Evolutionary conservation across 2,113 vertebrate species (phyloP), one percentile per base, ranked within the genome.

Genomic region (Nicator chloris): DNA sequence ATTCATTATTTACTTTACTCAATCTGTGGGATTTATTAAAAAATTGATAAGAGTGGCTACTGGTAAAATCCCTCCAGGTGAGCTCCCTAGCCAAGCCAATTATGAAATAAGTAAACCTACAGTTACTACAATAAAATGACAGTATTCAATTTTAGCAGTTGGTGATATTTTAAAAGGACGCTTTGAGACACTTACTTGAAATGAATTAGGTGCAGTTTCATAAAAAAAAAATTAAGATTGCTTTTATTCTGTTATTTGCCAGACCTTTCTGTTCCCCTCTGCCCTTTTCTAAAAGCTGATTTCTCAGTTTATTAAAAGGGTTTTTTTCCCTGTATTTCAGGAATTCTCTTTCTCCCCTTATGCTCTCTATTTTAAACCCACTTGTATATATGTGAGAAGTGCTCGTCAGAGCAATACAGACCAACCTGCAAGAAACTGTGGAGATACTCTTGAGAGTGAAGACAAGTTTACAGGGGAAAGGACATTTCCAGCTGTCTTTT

Each of bases 1-100:
- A 98, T 97, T 96, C 96, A 97, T 98, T 98, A 98, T 97, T 98
- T 98, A 97, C 92, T 50, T 66, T 94, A 94, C 37, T 95, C 95
- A 97, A 96, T 97, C 95, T 95, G 88, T 92, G 72, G 77, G 88
- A 97, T 97, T 98, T 97, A 97, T 97, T 97, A 75, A 97, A 97
- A 97, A 97, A 92, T 92, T 97, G 89, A 92, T 97, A 97, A 96
- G 91, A 91, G 87, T 24, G 28, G 87, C 91, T 91, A 30, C 51
- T 97, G 87, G 79, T 93, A 57, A 96, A 97, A 97, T 95, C 68
- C 92, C 90, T 91, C 90, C 79, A 86, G 91, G 91, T 95, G 88
- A 91, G 90, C 90, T 95, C 92, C 89, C 95, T 70, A 82, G 88
- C 65, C 85, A 95, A 97, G 89, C 73, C 97, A 98, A 97, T 98